These are phyloP conservation scores for Polietes domitor DNA, from an alignment of 2,888 invertebrate species.

Conservation along the genomic window DNA sequence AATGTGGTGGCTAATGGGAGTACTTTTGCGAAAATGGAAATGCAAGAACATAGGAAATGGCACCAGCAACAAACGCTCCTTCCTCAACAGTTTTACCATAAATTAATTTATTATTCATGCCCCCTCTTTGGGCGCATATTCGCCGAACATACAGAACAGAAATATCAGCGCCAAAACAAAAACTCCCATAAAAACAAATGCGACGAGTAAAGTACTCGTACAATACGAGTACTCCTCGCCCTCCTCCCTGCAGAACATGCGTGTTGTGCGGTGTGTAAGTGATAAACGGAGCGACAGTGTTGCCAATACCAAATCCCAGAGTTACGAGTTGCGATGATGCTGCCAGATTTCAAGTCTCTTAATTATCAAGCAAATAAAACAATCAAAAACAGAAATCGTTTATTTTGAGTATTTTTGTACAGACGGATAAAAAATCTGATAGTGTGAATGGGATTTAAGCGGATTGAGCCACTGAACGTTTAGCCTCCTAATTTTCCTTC, in stretches of 20 bases:
- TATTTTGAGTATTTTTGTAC: too few species aligned
- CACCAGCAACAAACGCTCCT: constrained; percentile 17
- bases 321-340: too few species aligned
- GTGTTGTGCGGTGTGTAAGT: too few species aligned
- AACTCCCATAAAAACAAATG: constrained; percentile 1
- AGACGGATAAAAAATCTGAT: too few species aligned
- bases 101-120: constrained; percentile 50
- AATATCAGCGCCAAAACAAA: neutral
- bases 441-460: too few species aligned
- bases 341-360: too few species aligned
- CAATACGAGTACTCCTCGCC: too few species aligned
- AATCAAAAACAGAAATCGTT: too few species aligned
- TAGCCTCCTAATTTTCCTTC: too few species aligned
- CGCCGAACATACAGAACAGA: neutral
- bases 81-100: constrained; percentile 19
- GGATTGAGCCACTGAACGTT: too few species aligned
- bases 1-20: constrained; percentile 22
- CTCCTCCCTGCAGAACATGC: too few species aligned
- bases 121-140: neutral
- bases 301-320: neutral
- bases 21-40: constrained; percentile 26
- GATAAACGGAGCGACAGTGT: neutral
- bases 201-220: constrained; percentile 6
- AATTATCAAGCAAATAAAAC: neutral
- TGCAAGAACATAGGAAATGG: constrained; percentile 2